A percentile compares a stretch with the other conserved stretches of the same genome.
These are phyloP conservation scores for Pseudomyrmex concolor DNA, from an alignment of 1,140 invertebrate genomes.

Conservation along the genomic window DNA sequence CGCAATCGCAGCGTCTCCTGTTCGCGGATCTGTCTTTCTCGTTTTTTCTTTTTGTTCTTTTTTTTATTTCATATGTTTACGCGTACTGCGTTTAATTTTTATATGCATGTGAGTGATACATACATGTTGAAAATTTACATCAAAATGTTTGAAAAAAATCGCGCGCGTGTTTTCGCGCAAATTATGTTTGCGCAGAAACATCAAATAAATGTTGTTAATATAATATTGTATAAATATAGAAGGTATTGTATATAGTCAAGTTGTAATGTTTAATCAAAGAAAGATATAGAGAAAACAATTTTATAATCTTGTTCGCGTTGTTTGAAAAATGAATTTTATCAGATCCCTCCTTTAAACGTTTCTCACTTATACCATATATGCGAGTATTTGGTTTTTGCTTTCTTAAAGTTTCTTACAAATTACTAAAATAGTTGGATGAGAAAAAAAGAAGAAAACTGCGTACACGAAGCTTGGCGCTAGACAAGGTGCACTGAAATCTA, in stretches of 20 bases:
- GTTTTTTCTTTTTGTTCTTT: conserved; percentile 5
- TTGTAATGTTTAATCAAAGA: no score
- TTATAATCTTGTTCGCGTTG: neutral
- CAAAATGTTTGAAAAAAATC: conserved; percentile 16
- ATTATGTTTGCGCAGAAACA: neutral
- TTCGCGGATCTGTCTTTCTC: conserved; percentile 10
- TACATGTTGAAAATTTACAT: conserved; percentile 37
- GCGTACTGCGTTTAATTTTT: conserved; percentile 7
- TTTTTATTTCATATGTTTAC: neutral
- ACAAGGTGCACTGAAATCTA: conserved; percentile 21
- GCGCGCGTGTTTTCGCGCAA: neutral
- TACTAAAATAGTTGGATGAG: neutral
- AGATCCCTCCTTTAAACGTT: neutral
- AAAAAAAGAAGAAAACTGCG: conserved; percentile 3
- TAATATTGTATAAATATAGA: no score
- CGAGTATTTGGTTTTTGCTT: neutral
- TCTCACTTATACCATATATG: neutral
- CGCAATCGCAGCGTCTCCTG: conserved; percentile 8
- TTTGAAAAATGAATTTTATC: neutral
- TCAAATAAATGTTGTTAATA: conserved; percentile 27
- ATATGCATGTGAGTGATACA: neutral
- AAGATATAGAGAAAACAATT: no score
- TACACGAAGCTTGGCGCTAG: neutral
- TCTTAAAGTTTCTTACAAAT: conserved; percentile 16
- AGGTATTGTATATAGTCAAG: no score